Evolutionary conservation across 2,113 vertebrate genomes (phyloP), one percentile per base, ranked within the genome.

Genomic region (Hyla sarda): DNA sequence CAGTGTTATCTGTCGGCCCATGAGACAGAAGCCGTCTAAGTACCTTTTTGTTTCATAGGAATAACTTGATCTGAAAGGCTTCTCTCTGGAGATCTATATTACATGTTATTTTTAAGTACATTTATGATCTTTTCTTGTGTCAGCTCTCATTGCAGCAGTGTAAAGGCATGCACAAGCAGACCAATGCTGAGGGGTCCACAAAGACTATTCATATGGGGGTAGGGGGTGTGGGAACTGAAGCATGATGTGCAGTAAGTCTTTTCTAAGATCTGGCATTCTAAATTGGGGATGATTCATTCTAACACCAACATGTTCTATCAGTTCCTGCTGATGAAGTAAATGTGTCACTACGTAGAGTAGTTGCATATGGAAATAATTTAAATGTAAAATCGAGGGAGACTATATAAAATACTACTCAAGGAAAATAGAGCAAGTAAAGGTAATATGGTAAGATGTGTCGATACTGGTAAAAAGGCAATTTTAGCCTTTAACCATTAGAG

Each of bases 141-240:
- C 21, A 41, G 54, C 5, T 8, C n/a, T 80, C 34, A n/a, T 77
- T 77, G 48, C 28, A 28, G 48, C 14, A 75, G 14, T 65, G n/a
- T 52, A 34, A 78, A 78, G 30, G 78, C 62, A 81, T 81, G 78
- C 21, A 60, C 56, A 65, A 81, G 56, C 21, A 21, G 78, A 81
- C 78, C 78, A 62, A 60, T 23, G n/a, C 34, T 47, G 54, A 80
- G 50, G 32, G 78, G 28, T 6, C 11, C 56, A 30, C n/a, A 60
- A 62, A n/a, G 50, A 28, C 56, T 80, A 5, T n/a, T n/a, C n/a
- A n/a, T 14, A 13, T 7, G 32, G 37, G 16, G 60, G n/a, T 10
- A 41, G 25, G n/a, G 0, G 16, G 54, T 8, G 12, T 16, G 32
- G 37, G 23, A 75, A 25, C 65, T 41, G 32, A 19, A 71, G 32